A percentile compares a stretch with the other conserved stretches of the same genome.
Evolutionary conservation across 2,113 vertebrate genomes (phyloP).

Genomic region (Isichthys henryi): DNA sequence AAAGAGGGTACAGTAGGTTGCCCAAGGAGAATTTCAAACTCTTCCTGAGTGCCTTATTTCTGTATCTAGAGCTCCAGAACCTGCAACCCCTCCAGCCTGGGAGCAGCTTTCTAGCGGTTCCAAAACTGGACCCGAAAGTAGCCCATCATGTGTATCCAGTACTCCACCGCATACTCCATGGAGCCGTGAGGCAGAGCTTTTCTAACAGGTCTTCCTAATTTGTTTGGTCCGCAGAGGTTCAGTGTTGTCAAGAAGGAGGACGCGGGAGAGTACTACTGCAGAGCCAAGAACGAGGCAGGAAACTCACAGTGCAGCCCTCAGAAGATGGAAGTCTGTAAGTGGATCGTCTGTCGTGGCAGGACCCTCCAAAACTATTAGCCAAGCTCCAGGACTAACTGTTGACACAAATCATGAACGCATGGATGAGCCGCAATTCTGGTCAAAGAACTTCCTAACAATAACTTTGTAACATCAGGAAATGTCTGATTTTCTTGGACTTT

Average conservation of each 20-base stretch:
- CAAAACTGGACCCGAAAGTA: neutral
- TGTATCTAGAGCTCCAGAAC: neutral
- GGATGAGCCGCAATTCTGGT: neutral
- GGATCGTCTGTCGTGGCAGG: neutral
- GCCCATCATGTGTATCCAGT: neutral
- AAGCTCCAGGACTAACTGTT: neutral
- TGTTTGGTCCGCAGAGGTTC: constrained; percentile 65
- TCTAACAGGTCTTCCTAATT: neutral
- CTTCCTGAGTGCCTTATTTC: constrained; percentile 2
- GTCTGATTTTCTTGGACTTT: neutral
- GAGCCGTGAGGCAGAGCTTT: neutral
- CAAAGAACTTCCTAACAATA: neutral
- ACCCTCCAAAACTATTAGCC: neutral
- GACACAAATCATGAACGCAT: neutral
- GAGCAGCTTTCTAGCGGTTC: neutral
- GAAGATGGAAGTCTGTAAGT: constrained; percentile 97
- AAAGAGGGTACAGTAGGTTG: neutral
- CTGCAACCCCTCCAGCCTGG: neutral
- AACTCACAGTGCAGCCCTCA: constrained; percentile 74
- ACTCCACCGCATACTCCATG: neutral
- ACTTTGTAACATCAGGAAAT: neutral
- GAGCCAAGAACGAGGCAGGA: constrained; percentile 82
- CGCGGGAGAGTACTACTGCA: constrained; percentile 78
- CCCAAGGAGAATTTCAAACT: neutral
- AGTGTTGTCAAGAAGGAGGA: constrained; percentile 79